Conservation (phyloP, 1,140 invertebrate species). For the Micrasema minimum region DNA sequence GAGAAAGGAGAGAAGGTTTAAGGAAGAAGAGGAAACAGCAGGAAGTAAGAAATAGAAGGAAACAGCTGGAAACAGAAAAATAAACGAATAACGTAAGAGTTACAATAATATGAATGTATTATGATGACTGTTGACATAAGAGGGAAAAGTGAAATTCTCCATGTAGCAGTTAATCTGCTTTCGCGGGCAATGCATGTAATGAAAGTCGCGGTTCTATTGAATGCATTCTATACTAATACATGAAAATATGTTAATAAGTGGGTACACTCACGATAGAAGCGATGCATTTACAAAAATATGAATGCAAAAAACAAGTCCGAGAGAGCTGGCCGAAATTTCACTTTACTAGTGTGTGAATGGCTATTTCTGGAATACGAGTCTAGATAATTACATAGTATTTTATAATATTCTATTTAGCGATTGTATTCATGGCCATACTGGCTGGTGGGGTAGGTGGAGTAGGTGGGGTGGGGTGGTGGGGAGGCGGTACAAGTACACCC, state of each 20-base stretch:
- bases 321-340: not conserved
- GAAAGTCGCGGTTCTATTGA: conserved; percentile 10
- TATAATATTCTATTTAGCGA: not conserved
- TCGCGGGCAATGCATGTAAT: not conserved
- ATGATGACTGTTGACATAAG: conserved; percentile 15
- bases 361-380: no score
- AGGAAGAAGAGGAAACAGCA: not conserved
- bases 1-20: no score
- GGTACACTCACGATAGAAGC: not conserved
- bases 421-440: conserved; percentile 10
- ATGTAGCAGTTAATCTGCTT: conserved; percentile 2
- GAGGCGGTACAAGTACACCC: not conserved
- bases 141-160: conserved; percentile 31
- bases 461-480: not conserved
- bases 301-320: not conserved
- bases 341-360: not conserved
- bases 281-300: not conserved
- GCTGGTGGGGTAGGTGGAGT: not conserved
- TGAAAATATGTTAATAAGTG: not conserved
- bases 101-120: conserved; percentile 23
- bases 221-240: not conserved
- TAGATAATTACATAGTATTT: not conserved
- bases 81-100: not conserved
- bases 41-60: no score
- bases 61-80: conserved; percentile 1